Percentiles rank a stretch among this genome's conserved stretches.
phyloP scores from a whole-genome alignment of 2,113 vertebrate genomes.

The Hippopotamus amphibius region DNA sequence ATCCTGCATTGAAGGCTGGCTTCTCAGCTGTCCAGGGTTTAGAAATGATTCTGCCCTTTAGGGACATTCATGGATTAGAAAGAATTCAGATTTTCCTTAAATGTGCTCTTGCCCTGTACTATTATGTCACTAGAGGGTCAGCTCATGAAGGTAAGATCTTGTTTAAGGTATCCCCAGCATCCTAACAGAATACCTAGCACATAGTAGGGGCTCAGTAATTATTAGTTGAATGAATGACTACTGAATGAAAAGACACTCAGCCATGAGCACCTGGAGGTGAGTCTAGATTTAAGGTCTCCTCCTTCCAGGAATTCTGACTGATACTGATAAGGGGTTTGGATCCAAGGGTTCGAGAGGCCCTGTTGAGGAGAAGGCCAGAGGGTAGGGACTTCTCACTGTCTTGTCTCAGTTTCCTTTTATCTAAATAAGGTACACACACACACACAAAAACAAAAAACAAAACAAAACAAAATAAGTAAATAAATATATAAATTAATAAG shows the following conservation, averaged over 20 bases:
- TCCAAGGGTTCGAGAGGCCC: not conserved
- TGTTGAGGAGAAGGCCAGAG: not conserved
- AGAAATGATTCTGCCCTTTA: not conserved
- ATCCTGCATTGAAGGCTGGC: not conserved
- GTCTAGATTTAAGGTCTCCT: not conserved
- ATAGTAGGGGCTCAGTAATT: not conserved
- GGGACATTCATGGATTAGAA: not conserved
- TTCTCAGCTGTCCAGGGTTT: not conserved
- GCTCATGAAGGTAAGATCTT: not conserved
- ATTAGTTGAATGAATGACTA: not conserved
- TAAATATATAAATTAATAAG: not conserved
- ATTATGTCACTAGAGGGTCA: not conserved
- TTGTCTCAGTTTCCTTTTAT: conserved; percentile 7
- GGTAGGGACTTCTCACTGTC: not conserved
- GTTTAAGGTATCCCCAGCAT: not conserved
- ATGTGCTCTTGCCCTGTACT: not conserved
- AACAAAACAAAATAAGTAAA: no score
- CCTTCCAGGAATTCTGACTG: not conserved
- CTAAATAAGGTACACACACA: no score
- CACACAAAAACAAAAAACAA: no score
- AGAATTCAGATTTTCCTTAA: not conserved
- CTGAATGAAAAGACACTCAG: not conserved
- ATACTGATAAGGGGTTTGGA: not conserved
- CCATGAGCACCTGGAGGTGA: not conserved
- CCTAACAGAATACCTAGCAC: not conserved